A percentile compares a stretch with the other conserved stretches of the same genome.
These are phyloP conservation scores for Chelonia mydas DNA, from an alignment of 2,797 vertebrate species.

Conservation along the genomic window DNA sequence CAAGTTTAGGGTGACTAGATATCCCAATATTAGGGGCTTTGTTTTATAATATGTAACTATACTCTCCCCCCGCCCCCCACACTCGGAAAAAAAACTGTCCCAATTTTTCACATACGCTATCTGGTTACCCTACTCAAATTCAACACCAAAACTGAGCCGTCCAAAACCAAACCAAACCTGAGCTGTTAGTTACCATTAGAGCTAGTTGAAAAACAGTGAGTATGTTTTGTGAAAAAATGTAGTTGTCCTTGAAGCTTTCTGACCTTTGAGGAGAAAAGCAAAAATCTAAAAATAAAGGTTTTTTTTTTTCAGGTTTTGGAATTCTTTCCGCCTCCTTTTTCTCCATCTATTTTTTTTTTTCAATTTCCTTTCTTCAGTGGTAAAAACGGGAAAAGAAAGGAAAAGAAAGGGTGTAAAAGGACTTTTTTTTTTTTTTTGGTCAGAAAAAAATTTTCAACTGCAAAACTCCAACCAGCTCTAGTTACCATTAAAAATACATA, in stretches of 20 bases:
- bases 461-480: background rate
- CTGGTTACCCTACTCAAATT: background rate
- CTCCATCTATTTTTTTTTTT: background rate
- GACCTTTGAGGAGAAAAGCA: fast-evolving
- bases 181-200: background rate
- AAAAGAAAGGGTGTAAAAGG: background rate
- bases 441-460: background rate
- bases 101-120: background rate
- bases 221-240: background rate
- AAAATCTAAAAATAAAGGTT: background rate
- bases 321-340: background rate
- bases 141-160: background rate
- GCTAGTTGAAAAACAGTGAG: background rate
- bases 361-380: background rate
- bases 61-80: too few relatives aligned
- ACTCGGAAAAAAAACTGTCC: too few relatives aligned
- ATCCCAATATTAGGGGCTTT: background rate
- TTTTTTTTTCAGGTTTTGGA: background rate
- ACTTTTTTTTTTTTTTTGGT: fast-evolving
- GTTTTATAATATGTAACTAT: background rate
- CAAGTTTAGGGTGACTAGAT: background rate
- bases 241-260: background rate
- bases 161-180: fast-evolving
- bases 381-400: background rate
- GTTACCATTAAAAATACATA: constrained; percentile 51